These are phyloP conservation scores for Phyto melanocephala DNA, from an alignment of 2,888 invertebrate species.

Conservation along the genomic window DNA sequence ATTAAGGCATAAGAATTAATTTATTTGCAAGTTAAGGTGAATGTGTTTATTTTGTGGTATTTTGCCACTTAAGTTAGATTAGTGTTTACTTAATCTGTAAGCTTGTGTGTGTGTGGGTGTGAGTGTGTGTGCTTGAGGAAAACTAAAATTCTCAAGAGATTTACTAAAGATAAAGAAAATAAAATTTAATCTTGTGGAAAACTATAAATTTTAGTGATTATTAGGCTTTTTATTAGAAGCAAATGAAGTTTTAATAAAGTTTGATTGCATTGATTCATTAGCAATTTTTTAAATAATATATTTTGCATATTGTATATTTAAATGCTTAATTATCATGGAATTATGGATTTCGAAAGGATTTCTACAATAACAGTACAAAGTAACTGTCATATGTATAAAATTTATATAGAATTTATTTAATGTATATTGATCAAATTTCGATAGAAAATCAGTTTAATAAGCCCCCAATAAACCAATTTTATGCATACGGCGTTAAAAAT, in stretches of 20 bases:
- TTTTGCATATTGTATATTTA: too few relatives aligned
- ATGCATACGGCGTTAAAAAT: too few relatives aligned
- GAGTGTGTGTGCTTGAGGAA: background rate
- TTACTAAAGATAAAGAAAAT: background rate
- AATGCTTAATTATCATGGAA: too few relatives aligned
- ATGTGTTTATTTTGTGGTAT: constrained; percentile 12
- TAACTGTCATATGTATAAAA: too few relatives aligned
- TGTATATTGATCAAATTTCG: too few relatives aligned
- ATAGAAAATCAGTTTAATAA: too few relatives aligned
- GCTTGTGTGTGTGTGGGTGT: background rate
- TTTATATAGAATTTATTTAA: too few relatives aligned
- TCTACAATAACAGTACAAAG: too few relatives aligned
- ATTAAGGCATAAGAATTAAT: background rate
- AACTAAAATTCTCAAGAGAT: constrained; percentile 16
- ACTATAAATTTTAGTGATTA: background rate
- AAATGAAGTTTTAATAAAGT: background rate
- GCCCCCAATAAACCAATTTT: too few relatives aligned
- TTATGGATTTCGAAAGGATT: too few relatives aligned
- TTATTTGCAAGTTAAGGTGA: background rate
- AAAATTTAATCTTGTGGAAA: constrained; percentile 30
- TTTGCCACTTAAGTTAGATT: background rate
- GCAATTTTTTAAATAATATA: background rate
- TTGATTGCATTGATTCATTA: background rate
- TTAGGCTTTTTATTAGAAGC: background rate
- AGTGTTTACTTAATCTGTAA: background rate